Conservation (phyloP, 2,113 vertebrate genomes). For the Ailuropoda melanoleuca region DNA sequence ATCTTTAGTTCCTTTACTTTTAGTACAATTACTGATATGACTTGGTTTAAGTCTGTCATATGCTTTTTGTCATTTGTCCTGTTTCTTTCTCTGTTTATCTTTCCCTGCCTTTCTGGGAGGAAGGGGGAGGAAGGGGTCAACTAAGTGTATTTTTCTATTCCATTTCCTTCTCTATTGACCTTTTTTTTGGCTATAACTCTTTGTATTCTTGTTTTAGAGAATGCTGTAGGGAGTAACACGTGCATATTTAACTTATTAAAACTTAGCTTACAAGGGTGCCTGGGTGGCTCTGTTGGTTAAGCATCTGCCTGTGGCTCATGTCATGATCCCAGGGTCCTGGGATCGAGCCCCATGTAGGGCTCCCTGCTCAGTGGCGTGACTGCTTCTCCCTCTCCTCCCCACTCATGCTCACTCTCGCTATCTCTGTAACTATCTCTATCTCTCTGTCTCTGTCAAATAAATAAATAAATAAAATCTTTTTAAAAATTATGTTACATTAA, state of each 20-base stretch:
- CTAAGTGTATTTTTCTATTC: not conserved
- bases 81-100: not conserved
- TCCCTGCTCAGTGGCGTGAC: not conserved
- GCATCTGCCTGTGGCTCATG: not conserved
- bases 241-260: not conserved
- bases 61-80: not conserved
- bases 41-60: not conserved
- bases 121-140: accelerated
- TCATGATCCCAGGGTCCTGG: not conserved
- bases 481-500: not conserved
- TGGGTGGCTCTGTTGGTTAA: not conserved
- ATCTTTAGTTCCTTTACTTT: not conserved
- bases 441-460: not conserved
- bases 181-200: not conserved
- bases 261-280: not conserved
- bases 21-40: not conserved
- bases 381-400: not conserved
- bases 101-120: not conserved
- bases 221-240: not conserved
- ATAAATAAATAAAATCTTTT: not conserved
- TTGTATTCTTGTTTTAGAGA: not conserved
- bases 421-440: not conserved
- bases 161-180: not conserved
- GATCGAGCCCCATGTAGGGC: not conserved
- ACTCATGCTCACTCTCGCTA: not conserved